Base-by-base conservation (phyloP, 2,888 invertebrate species). In the Graphium colonna region DNA sequence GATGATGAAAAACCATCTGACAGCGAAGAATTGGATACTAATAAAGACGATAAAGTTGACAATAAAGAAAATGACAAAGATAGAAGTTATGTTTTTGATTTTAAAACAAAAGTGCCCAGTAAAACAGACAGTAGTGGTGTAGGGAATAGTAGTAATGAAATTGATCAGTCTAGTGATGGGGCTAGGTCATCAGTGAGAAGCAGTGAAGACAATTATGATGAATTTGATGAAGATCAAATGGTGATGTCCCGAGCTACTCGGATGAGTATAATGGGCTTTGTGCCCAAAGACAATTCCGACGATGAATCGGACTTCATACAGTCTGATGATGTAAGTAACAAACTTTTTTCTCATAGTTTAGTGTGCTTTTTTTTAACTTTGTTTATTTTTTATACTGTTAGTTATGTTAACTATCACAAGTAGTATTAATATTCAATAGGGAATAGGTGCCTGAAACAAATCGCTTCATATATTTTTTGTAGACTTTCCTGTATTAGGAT, bases 221-320 rank as follows among this genome's bases (percentile, higher is more conserved):
- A 15, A 12, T 18, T 36, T 39, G 79, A 83, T 62, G 88, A 90
- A 53, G 89, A 89, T 51, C 70, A 78, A 55, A 79, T 87, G 80
- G 77, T 81, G 52, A 78, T 90, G 78, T 89, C 88, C 0, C 73
- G 86, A 21, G 90, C 89, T 1, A 90, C 90, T 0, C 68, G 90
- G 0, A 85, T 90, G 84, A 90, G 90, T 58, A 90, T 90, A 51
- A 83, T 87, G 80, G 90, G 90, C 0, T 65, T 82, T 10, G 65
- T 81, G 63, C 86, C 87, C 0, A 83, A 81, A 36, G 78, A 76
- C 36, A 70, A 71, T 60, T 67, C 67, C 1, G 80, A 82, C 43
- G 85, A 82, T 64, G 88, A 90, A 52, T 90, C 90, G 0, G 89
- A 90, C 62, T 85, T 77, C 47, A 53, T 90, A 56, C 76, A 82